phyloP scores from a whole-genome alignment of 2,797 vertebrate genomes.

The Simalia tracyae region DNA sequence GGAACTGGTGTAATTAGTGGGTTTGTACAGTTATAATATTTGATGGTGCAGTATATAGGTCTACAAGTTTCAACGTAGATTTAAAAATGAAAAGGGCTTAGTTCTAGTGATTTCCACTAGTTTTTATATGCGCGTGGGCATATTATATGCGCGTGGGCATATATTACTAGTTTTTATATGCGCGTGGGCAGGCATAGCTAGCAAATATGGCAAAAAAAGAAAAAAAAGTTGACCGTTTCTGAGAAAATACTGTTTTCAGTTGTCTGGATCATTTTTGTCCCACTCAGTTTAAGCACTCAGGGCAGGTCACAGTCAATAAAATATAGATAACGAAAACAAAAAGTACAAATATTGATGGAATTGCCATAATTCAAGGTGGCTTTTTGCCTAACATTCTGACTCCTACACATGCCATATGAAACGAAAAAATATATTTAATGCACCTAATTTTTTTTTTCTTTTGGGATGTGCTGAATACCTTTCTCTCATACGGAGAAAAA shows the following conservation, averaged over 20 bases:
- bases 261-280: not conserved
- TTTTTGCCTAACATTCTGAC: no score
- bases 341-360: no score
- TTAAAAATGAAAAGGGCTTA: not conserved
- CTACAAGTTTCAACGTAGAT: not conserved
- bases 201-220: not conserved
- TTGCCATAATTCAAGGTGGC: no score
- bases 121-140: no score
- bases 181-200: not conserved
- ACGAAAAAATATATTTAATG: no score
- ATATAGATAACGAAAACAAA: not conserved
- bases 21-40: not conserved
- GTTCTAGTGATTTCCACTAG: not conserved
- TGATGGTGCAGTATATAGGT: not conserved
- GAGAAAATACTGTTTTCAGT: not conserved
- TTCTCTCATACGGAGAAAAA: no score
- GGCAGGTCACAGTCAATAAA: not conserved
- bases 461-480: no score
- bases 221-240: not conserved
- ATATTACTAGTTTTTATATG: no score
- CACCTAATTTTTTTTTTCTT: no score
- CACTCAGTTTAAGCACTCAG: not conserved
- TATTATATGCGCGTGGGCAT: not conserved
- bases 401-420: no score
- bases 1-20: not conserved